Evolutionary conservation across 2,888 invertebrate genomes (phyloP).

Genomic region (Emmelina monodactyla): DNA sequence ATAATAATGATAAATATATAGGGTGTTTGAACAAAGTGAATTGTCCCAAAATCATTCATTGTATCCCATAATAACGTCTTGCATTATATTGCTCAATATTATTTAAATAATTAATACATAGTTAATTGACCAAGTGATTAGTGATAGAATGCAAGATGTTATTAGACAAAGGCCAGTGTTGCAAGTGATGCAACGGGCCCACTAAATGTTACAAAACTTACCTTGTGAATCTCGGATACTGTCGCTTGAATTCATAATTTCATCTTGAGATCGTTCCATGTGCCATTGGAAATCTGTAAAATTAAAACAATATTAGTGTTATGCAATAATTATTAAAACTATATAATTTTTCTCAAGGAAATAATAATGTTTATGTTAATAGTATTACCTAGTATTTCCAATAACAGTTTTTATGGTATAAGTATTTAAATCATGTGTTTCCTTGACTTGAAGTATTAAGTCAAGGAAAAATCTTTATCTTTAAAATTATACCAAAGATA

Average conservation of each 20-base stretch:
- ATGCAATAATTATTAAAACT: no score
- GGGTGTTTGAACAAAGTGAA: conserved; percentile 40
- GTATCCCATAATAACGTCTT: conserved; percentile 44
- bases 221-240: conserved; percentile 91
- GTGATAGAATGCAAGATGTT: conserved; percentile 40
- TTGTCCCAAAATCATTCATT: conserved; percentile 42
- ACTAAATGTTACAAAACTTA: conserved; percentile 58
- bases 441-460: no score
- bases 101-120: background rate
- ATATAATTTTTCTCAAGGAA: no score
- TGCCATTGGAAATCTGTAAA: conserved; percentile 87
- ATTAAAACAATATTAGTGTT: no score
- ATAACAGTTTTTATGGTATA: no score
- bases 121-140: conserved; percentile 9
- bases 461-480: no score
- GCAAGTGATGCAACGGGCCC: conserved; percentile 16
- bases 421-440: no score
- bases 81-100: conserved; percentile 24
- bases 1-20: no score
- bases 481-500: no score
- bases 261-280: conserved; percentile 84
- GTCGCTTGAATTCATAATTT: conserved; percentile 86
- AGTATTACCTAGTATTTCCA: no score
- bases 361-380: no score
- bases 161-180: conserved; percentile 14